Evolutionary conservation across 2,888 invertebrate genomes (phyloP).

Genomic region (Sturmia bella): DNA sequence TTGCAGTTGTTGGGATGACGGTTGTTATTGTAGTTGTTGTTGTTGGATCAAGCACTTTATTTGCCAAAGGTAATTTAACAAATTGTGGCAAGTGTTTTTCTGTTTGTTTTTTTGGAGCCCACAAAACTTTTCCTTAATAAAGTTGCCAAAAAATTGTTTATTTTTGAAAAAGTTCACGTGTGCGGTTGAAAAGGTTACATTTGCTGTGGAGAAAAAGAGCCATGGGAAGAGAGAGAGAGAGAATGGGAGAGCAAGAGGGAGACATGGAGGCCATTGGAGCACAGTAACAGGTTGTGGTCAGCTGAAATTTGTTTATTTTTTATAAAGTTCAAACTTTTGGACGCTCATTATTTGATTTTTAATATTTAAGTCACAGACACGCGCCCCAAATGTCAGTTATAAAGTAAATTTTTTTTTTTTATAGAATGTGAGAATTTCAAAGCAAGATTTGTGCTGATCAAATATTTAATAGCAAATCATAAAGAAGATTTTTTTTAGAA

Average conservation of each 20-base stretch:
- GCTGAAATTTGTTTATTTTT: background rate
- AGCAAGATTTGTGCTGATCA: background rate
- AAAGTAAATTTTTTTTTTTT: background rate
- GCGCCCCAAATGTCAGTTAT: slow-evolving; percentile 41
- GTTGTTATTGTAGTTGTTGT: slow-evolving; percentile 9
- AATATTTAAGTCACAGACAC: slow-evolving; percentile 57
- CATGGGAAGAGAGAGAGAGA: background rate
- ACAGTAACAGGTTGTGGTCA: slow-evolving; percentile 51
- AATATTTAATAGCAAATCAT: background rate
- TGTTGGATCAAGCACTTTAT: background rate
- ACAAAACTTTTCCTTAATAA: slow-evolving; percentile 23
- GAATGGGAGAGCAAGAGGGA: background rate
- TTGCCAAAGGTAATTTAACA: slow-evolving; percentile 16
- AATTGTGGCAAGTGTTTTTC: slow-evolving; percentile 23
- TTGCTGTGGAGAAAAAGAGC: background rate
- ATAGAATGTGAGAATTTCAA: background rate
- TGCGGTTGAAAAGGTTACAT: slow-evolving; percentile 4
- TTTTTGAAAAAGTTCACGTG: slow-evolving; percentile 44
- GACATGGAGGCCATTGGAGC: background rate
- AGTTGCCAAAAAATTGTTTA: slow-evolving; percentile 4
- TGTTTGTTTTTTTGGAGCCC: background rate
- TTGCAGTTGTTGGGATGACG: too few relatives aligned
- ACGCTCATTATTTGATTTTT: background rate
- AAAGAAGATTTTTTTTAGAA: too few relatives aligned
- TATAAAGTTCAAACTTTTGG: background rate